Evolutionary conservation across 1,140 invertebrate genomes (phyloP), one percentile per base, ranked within the genome.

Genomic region (Apis dorsata): DNA sequence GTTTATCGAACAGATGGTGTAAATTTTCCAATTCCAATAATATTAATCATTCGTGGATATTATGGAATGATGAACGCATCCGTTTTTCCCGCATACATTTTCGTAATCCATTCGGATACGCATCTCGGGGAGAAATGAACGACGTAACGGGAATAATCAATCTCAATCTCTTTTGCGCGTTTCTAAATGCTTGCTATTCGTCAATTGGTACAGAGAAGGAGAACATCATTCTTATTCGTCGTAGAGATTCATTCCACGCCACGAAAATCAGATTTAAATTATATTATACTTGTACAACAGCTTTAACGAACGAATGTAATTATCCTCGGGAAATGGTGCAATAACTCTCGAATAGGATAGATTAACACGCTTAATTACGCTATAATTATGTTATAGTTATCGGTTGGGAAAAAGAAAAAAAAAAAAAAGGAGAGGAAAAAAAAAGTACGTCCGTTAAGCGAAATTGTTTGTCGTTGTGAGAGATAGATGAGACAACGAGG

Each of bases 251-350:
- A 51, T 70, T 51, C 21, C n/a, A 12, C 13, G 21, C 12, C 7
- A 44, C 12, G 13, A 70, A 51, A 70, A 51, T 70, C 49, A 70
- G 44, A 49, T 49, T 24, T 24, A 49, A 53, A 49, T 70, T 70
- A 70, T n/a, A 11, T 0, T 1, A 7, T 15, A 28, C 9, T 28
- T 60, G 28, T 34, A n/a, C 12, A 60, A 60, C 59, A n/a, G 66
- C 21, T 68, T 68, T 68, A 70, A 70, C 49, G 53, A 73, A 59
- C 17, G 65, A 19, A 19, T 11, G 28, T 19, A n/a, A 73, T 73
- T 19, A 34, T 55, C 17, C 19, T 44, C 11, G 19, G 17, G 19
- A 59, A 5, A 59, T 4, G 71, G 44, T 53, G 71, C 55, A 73
- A 72, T 19, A 51, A 12, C 68, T 70, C 49, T 70, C 24, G 24